phyloP scores from a whole-genome alignment of 2,113 vertebrate genomes.

The Xerus inauris region DNA sequence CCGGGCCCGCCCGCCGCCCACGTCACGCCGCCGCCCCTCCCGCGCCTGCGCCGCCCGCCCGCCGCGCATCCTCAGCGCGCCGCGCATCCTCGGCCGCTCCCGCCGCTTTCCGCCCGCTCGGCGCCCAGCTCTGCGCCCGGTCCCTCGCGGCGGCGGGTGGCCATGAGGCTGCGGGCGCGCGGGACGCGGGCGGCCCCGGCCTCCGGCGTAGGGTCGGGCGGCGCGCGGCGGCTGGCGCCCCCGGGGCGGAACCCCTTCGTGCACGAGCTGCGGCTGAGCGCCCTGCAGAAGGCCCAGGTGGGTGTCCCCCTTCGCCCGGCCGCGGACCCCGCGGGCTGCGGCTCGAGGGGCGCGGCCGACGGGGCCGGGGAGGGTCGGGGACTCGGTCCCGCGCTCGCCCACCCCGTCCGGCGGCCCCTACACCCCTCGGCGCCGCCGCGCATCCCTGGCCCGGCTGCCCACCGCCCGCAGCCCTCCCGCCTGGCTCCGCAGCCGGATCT shows the following conservation, averaged over 20 bases:
- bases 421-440: not conserved
- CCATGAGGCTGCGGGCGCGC: conserved; percentile 88
- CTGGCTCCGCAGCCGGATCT: too few species aligned
- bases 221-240: conserved; percentile 88
- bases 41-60: conserved; percentile 63
- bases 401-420: not conserved
- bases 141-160: not conserved
- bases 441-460: not conserved
- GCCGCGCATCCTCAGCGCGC: not conserved
- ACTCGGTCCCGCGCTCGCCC: not conserved
- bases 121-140: not conserved
- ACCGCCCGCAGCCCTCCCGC: not conserved
- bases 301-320: conserved; percentile 50
- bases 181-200: conserved; percentile 75
- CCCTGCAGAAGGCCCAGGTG: conserved; percentile 93
- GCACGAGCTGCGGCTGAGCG: conserved; percentile 91
- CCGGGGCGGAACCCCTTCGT: conserved; percentile 94
- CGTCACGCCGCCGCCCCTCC: conserved; percentile 40
- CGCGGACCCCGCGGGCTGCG: not conserved
- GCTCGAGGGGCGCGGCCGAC: not conserved
- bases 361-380: not conserved
- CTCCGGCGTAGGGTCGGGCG: conserved; percentile 84
- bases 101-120: not conserved
- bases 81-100: not conserved
- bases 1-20: not conserved